Evolutionary conservation across 2,113 vertebrate species (phyloP), one percentile per base, ranked within the genome.

Genomic region (Myotis lucifugus): DNA sequence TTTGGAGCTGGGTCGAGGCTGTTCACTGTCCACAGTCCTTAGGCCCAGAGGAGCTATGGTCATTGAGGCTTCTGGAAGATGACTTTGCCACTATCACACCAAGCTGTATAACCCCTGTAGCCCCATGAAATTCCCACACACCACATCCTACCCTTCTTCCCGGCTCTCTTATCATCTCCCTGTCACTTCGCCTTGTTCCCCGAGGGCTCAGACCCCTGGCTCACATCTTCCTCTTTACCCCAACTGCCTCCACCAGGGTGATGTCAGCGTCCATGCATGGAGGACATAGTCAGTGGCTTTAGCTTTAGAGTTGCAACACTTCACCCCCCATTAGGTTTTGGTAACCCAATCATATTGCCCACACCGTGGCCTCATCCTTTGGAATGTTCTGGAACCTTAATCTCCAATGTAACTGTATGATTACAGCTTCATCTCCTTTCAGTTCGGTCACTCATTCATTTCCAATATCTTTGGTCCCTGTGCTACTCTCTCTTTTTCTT

Each of bases 321-420:
- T 59, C 3, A 46, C 6, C 59, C 13, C 15, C 18, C 46, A 11
- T 17, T 7, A 2, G 0, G 14, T 66, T 93, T 52, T 4, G 19
- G 50, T 17, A 83, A n/a, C 42, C n/a, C n/a, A 29, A 0, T 27
- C 69, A 13, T 25, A 15, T 74, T 0, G 0, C 56, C 61, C 12
- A n/a, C 5, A 27, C 34, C 14, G 25, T 25, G 72, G 15, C 21
- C 15, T 52, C 34, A 4, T 42, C 52, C 46, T 88, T 87, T n/a
- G 21, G 25, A 73, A 77, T 48, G 29, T 70, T 76, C 52, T 48
- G 25, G 66, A 92, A 40, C 32, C 34, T 73, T 73, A 23, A 79
- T 6, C 40, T 90, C 64, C 48, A 15, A 23, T 19, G 27, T 48
- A 46, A 76, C 48, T 29, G 12, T 34, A 29, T 7, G 85, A 37